Conservation (phyloP, 2,888 invertebrate genomes). For the Lepidonotus clava region DNA sequence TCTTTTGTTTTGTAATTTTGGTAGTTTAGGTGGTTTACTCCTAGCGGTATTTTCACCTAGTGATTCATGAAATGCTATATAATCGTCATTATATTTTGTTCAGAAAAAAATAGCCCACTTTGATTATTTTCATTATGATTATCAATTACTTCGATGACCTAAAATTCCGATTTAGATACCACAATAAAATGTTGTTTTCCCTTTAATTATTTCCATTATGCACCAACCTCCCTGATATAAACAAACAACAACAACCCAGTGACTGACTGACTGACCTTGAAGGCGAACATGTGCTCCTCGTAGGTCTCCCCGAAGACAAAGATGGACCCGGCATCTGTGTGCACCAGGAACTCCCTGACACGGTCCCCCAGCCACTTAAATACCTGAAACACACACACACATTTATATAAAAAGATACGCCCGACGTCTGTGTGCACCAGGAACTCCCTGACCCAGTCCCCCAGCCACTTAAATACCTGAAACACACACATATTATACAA, state of each 20-base stretch:
- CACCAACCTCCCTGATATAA: neutral
- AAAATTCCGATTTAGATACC: neutral
- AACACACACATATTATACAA: neutral
- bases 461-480: neutral
- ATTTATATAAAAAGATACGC: neutral
- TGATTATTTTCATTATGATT: neutral
- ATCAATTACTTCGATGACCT: neutral
- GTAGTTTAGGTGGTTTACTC: too few relatives aligned
- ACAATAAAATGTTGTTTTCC: neutral
- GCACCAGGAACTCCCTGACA: slow-evolving; percentile 65
- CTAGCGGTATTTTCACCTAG: too few relatives aligned
- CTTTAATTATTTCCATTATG: neutral
- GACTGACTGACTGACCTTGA: slow-evolving; percentile 87
- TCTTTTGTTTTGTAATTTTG: too few relatives aligned
- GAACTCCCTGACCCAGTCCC: neutral
- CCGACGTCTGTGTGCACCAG: neutral
- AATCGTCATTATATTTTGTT: neutral
- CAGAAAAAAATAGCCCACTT: neutral
- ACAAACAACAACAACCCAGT: too few relatives aligned
- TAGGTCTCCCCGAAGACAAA: slow-evolving; percentile 88
- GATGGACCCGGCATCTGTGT: slow-evolving; percentile 84
- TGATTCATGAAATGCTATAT: too few relatives aligned
- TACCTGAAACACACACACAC: slow-evolving; percentile 80
- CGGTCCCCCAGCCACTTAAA: slow-evolving; percentile 83
- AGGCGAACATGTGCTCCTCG: slow-evolving; percentile 87